phyloP scores from a whole-genome alignment of 2,113 vertebrate genomes.

The Pionites leucogaster region DNA sequence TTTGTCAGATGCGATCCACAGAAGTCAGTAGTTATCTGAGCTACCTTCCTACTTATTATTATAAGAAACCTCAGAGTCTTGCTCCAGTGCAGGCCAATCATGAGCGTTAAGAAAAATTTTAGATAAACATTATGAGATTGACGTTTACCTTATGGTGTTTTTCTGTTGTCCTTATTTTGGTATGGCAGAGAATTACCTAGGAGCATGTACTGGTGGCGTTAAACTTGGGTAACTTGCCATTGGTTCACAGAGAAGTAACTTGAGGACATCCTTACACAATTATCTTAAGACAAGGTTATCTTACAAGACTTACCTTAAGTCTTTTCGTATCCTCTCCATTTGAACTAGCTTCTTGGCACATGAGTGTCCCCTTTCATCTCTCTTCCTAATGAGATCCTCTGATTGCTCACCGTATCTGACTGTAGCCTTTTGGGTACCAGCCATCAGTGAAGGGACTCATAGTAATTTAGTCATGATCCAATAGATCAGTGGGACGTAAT shows the following conservation, averaged over 20 bases:
- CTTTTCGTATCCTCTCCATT: not conserved
- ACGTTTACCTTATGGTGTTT: not conserved
- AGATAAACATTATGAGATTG: not conserved
- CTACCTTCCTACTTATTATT: not conserved
- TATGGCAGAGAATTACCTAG: not conserved
- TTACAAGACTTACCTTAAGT: not conserved
- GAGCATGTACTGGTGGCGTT: not conserved
- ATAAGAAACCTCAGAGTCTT: not conserved
- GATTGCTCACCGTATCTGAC: not conserved
- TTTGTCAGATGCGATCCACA: not conserved
- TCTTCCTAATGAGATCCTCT: not conserved
- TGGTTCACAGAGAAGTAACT: not conserved
- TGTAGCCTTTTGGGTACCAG: not conserved
- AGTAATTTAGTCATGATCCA: not conserved
- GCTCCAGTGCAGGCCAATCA: not conserved
- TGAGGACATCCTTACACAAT: not conserved
- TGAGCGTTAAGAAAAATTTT: not conserved
- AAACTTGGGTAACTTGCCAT: not conserved
- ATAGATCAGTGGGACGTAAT: not conserved
- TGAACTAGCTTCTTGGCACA: not conserved
- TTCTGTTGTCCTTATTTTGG: not conserved
- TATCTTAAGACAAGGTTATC: not conserved
- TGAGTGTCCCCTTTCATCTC: not conserved
- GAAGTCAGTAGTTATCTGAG: not conserved
- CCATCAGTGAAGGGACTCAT: not conserved